Evolutionary conservation across 2,888 invertebrate genomes (phyloP), one percentile per base, ranked within the genome.

Genomic region (Hyppa rectilinea): DNA sequence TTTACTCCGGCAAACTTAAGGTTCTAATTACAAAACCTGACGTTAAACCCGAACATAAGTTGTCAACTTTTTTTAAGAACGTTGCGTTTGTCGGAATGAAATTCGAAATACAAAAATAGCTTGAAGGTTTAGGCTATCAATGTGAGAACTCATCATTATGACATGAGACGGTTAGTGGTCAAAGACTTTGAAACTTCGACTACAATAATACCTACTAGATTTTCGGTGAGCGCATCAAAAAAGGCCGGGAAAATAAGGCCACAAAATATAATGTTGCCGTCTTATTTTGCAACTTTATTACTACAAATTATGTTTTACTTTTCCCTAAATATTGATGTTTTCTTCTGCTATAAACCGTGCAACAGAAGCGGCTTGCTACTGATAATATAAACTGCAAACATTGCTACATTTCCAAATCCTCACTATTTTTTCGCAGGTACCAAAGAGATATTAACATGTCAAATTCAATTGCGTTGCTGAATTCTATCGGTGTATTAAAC

Each of bases 401-500:
- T 14, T 38, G 4, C 17, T 36, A n/a, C 12, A 62, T 62, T 55
- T 12, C 26, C 0, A 26, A 0, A 17, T 20, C 17, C 38, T 56
- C 12, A 10, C 26, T 26, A 26, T 38, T 17, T 56, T 38, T 56
- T 26, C 56, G 6, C 5, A 36, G 10, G 17, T 5, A 36, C 14
- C 4, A n/a, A 9, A 34, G 23, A 29, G 2, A 43, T 45, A 65
- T 65, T 45, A 49, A 36, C 31, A 49, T 34, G 36, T 47, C 62
- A 38, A 47, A 50, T 72, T 47, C n/a, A 67, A 55, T 76, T 45
- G 52, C 59, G 40, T 68, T 71, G 55, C 40, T 52, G 38, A 45
- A 77, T 52, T 34, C 49, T 29, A 29, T 50, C 34, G 7, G 55
- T 65, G 59, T 58, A 65, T 73, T 68, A 73, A 68, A 52, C 67